Evolutionary conservation across 2,797 vertebrate species (phyloP).

Genomic region (Sebastes steindachneri): DNA sequence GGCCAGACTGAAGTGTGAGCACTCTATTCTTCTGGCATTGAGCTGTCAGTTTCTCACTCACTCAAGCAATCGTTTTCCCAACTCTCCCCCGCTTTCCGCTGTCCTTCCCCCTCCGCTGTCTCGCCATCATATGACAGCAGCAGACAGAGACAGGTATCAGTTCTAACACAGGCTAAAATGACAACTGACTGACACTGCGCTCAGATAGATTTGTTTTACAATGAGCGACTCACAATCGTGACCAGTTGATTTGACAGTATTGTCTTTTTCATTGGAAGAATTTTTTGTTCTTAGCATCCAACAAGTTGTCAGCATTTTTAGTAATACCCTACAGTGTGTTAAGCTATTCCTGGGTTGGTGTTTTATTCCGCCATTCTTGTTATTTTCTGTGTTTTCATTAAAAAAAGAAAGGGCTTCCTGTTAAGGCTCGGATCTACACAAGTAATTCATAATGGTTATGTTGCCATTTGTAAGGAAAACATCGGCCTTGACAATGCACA

Average conservation of each 20-base stretch:
- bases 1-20: slow-evolving; percentile 66
- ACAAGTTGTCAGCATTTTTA: background rate
- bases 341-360: background rate
- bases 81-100: slow-evolving; percentile 20
- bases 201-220: slow-evolving; percentile 8
- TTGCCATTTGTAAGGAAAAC: background rate
- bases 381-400: background rate
- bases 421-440: background rate
- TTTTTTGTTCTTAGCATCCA: background rate
- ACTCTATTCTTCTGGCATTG: slow-evolving; percentile 74
- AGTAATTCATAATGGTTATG: background rate
- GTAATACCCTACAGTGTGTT: background rate
- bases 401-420: background rate
- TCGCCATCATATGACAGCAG: slow-evolving; percentile 32
- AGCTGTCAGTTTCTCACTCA: slow-evolving; percentile 74
- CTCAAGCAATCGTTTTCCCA: slow-evolving; percentile 37
- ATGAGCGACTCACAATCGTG: background rate
- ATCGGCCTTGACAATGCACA: background rate
- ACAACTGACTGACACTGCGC: background rate
- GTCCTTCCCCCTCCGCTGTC: slow-evolving; percentile 23
- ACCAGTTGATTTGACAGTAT: background rate
- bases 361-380: too few species aligned
- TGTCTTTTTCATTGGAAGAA: background rate
- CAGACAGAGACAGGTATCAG: slow-evolving; percentile 16
- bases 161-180: slow-evolving; percentile 20